phyloP scores from a whole-genome alignment of 2,888 invertebrate genomes.

The Drosophila merina region DNA sequence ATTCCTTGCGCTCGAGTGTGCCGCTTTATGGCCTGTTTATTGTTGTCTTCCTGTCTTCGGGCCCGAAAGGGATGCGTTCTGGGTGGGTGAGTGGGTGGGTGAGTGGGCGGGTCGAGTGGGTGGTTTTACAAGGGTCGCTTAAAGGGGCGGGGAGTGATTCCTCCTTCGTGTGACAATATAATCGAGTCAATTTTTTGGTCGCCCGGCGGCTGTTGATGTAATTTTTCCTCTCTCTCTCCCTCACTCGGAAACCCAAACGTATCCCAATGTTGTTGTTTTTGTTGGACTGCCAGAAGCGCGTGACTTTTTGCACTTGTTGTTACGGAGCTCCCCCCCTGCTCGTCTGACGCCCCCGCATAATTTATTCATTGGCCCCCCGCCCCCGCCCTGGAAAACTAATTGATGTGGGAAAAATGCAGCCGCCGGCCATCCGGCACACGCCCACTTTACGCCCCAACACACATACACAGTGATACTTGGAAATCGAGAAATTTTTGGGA shows the following conservation, averaged over 20 bases:
- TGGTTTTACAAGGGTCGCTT: conserved; percentile 6
- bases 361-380: conserved; percentile 81
- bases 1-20: conserved; percentile 77
- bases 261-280: background rate
- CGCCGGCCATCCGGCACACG: conserved; percentile 47
- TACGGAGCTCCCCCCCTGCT: conserved; percentile 49
- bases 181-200: conserved; percentile 80
- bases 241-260: background rate
- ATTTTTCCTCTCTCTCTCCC: conserved; percentile 57
- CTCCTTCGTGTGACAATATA: conserved; percentile 67
- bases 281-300: conserved; percentile 63
- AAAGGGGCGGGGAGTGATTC: conserved; percentile 14
- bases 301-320: conserved; percentile 82
- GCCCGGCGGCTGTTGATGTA: conserved; percentile 75
- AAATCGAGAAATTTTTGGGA: background rate
- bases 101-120: conserved; percentile 1
- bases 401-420: conserved; percentile 79
- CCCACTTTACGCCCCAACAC: conserved; percentile 50
- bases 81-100: background rate
- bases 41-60: conserved; percentile 63
- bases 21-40: conserved; percentile 80
- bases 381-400: conserved; percentile 70
- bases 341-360: conserved; percentile 53
- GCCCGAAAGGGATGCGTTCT: conserved; percentile 32
- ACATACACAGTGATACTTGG: conserved; percentile 1